phyloP scores from a whole-genome alignment of 2,113 vertebrate genomes.

The Eptatretus burgeri region DNA sequence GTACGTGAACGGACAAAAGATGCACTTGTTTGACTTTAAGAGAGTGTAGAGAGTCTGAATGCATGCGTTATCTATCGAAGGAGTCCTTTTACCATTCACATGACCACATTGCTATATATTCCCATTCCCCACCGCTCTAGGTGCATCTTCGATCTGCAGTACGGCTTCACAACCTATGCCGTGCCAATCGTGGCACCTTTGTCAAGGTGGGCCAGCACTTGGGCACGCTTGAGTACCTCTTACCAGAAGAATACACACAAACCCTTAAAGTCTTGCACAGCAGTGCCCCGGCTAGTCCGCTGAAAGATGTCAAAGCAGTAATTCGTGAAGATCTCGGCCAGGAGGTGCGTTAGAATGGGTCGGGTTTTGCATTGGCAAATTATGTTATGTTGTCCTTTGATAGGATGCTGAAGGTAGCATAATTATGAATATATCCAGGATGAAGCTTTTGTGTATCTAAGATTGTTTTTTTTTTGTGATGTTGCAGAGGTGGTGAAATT shows the following conservation, averaged over 20 bases:
- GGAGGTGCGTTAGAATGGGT: conserved; percentile 23
- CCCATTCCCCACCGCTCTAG: conserved; percentile 15
- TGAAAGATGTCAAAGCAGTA: conserved; percentile 50
- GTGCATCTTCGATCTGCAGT: conserved; percentile 59
- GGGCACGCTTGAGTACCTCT: conserved; percentile 61
- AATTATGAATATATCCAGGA: too few species aligned
- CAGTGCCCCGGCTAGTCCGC: conserved; percentile 47
- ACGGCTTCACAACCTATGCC: conserved; percentile 56
- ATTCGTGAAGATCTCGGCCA: conserved; percentile 66
- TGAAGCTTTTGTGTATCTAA: too few species aligned
- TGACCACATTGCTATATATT: background rate
- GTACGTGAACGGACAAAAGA: background rate
- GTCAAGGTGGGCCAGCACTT: conserved; percentile 95
- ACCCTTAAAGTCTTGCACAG: conserved; percentile 70
- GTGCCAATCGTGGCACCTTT: conserved; percentile 80
- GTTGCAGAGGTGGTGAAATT: too few species aligned
- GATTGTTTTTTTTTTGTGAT: too few species aligned
- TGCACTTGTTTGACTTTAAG: background rate
- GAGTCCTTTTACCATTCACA: background rate
- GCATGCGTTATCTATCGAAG: background rate
- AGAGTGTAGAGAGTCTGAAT: background rate
- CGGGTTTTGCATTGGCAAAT: too few species aligned
- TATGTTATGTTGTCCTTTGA: too few species aligned
- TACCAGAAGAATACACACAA: conserved; percentile 68
- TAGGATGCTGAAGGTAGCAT: too few species aligned